Percentiles rank a stretch among this genome's conserved stretches.
phyloP scores from a whole-genome alignment of 2,797 vertebrate species.

The Scleropages formosus region DNA sequence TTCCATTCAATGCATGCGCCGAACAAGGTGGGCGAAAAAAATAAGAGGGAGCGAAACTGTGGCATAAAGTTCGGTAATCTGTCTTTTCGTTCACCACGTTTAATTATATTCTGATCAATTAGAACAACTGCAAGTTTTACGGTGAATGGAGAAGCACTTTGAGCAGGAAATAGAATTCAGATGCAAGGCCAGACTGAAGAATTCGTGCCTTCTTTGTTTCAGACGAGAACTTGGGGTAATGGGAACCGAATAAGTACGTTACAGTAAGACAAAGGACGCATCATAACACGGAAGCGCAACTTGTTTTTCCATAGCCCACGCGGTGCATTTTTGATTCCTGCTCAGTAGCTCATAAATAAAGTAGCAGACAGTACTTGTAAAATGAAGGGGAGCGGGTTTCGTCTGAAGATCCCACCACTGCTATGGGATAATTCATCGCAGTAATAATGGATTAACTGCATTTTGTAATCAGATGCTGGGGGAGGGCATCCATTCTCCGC shows the following conservation, averaged over 20 bases:
- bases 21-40: neutral
- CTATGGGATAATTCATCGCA: too few species aligned
- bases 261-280: neutral
- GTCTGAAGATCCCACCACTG: neutral
- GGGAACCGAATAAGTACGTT: neutral
- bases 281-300: neutral
- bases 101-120: slow-evolving; percentile 20
- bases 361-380: neutral
- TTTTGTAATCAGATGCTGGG: too few species aligned
- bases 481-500: too few species aligned
- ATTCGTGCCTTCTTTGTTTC: neutral
- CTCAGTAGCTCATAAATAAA: neutral
- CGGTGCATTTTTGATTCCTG: neutral
- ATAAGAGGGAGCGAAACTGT: neutral
- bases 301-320: neutral
- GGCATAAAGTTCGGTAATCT: slow-evolving; percentile 15
- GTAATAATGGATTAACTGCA: too few species aligned
- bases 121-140: slow-evolving; percentile 8
- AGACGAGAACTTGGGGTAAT: neutral
- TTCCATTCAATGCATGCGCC: neutral
- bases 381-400: neutral
- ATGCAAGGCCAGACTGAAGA: neutral
- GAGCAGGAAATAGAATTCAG: neutral
- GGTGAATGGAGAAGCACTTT: neutral
- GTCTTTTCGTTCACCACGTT: slow-evolving; percentile 17